Base-by-base conservation (phyloP, 2,113 vertebrate species). In the Silurus asotus region DNA sequence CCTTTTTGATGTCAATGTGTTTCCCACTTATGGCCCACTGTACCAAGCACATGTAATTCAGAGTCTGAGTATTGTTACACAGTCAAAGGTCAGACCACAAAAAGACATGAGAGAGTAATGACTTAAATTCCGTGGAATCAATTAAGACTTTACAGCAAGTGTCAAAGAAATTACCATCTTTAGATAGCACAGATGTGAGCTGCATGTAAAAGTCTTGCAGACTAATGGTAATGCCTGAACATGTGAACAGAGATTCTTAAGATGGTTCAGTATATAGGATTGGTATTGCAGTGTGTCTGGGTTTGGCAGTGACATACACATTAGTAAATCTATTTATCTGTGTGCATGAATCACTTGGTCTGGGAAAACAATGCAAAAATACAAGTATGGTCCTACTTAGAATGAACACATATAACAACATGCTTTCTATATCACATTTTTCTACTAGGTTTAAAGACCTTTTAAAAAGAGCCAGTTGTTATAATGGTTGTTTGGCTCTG, bases 391-490 rank as follows among this genome's bases (percentile, higher is more conserved):
- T 70, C 15, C 28, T 45, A 8, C 51, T 58, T 78, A 58, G 14
- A 19, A 19, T 58, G 8, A 58, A 10, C 13, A 58, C 76, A 58
- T 78, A 25, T 55, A 17, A 25, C 55, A 58, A 19, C 53, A 6
- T 58, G 17, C n/a, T 10, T 37, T 78, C 25, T 78, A 58, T 15
- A 58, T 53, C 74, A 58, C 14, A 2, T 19, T 8, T 56, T 6
- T 78, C 49, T 15, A 45, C 23, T 70, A 72, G 28, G 13, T 17
- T 81, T 74, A 2, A 37, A 37, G 37, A 37, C 37, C 74, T 72
- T 70, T 83, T 83, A 28, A 88, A 53, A 87, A 49, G 55, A 64
- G 23, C 14, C 61, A 61, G 14, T 53, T 82, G 45, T 45, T 85
- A 17, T 51, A 78, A 79, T 62, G 14, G 6, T 28, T 8, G 53